Evolutionary conservation across 2,797 vertebrate species (phyloP).

Genomic region (Hydrolagus colliei): DNA sequence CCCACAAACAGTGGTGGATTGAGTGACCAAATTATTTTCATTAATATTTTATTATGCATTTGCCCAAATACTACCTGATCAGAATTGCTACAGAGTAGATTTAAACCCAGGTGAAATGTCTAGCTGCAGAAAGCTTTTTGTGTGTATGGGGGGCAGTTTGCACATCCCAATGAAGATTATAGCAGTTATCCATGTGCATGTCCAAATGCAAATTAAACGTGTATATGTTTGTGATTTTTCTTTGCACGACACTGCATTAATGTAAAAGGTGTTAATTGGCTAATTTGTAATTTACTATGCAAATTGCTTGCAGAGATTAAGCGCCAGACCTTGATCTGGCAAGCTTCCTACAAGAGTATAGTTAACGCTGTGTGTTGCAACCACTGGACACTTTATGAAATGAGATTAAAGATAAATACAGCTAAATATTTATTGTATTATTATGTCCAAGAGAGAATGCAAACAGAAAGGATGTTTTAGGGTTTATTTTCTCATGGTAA

Average conservation of each 20-base stretch:
- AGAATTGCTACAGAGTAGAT: no score
- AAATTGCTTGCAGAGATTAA: constrained; percentile 1
- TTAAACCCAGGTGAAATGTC: no score
- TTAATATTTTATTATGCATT: no score
- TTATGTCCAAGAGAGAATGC: neutral
- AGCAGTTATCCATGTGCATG: neutral
- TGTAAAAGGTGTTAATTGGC: constrained; percentile 31
- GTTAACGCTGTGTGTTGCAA: neutral
- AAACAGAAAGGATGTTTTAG: no score
- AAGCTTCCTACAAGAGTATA: neutral
- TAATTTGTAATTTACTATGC: constrained; percentile 14
- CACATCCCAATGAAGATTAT: neutral
- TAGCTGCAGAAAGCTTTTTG: no score
- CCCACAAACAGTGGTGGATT: no score
- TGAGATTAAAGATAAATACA: neutral
- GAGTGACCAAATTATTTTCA: no score
- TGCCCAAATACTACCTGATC: no score
- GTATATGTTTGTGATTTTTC: constrained; percentile 16
- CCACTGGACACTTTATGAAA: neutral
- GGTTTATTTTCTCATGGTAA: no score
- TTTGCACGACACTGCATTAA: constrained; percentile 6
- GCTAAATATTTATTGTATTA: constrained; percentile 11
- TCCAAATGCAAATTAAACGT: constrained; percentile 24
- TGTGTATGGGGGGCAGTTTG: neutral
- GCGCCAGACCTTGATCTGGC: neutral